Evolutionary conservation across 1,140 invertebrate species (phyloP), one percentile per base, ranked within the genome.

Genomic region (Drosophila rufa): DNA sequence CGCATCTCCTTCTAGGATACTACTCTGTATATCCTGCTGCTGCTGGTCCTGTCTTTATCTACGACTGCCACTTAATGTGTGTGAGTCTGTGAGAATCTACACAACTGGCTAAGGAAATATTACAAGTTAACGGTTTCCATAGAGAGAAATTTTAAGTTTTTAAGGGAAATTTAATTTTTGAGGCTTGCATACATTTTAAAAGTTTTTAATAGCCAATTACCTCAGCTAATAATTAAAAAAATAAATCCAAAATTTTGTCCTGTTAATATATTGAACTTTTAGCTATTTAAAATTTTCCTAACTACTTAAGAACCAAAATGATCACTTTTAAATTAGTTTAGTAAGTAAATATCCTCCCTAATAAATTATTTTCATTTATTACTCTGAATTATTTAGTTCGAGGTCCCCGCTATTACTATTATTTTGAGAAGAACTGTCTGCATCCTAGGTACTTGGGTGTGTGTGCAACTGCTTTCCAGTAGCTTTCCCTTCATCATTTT

Each of bases 401-500:
- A 17, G 33, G 3, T 14, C 2, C 22, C 2, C 33, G 33, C 9
- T 12, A 11, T 36, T 17, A 4, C 61, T 61, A 60, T 14, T n/a
- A 12, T 45, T 45, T 3, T 25, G 19, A 1, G 2, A 12, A 7
- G 4, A 36, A 11, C 1, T 43, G 56, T 58, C 17, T 30, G n/a
- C 48, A 19, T 36, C 33, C 11, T 36, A 9, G 33, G 33, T 74
- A 51, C 53, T 11, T 47, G 53, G 36, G 14, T 19, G 53, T 46
- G 14, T 40, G 17, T 50, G 68, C 47, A 69, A 58, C 42, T 71
- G 66, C 58, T 73, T 30, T 30, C 60, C 58, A 71, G 61, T 45
- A 67, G 67, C 66, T 73, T 79, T 74, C 75, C 66, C 71, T 77
- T 50, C 53, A 50, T 71, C 53, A 64, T 62, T 59, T 57, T 66